Conservation (phyloP, 2,113 vertebrate genomes). For the Festucalex cinctus region DNA sequence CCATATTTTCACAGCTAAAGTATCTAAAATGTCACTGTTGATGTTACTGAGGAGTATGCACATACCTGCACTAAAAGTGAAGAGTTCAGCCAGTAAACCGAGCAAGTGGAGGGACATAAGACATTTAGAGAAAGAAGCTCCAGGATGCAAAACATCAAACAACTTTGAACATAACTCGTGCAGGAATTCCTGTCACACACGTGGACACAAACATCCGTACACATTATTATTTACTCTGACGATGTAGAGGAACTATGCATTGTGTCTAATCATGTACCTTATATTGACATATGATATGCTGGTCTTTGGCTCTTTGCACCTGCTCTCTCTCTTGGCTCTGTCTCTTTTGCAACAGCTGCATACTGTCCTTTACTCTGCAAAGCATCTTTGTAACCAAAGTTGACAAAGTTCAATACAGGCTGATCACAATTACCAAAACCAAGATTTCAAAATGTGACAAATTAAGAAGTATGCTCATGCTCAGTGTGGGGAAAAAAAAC, state of each 20-base stretch:
- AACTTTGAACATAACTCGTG: conserved; percentile 79
- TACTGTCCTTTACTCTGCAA: conserved; percentile 85
- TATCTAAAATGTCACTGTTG: neutral
- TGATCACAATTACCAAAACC: neutral
- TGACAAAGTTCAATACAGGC: neutral
- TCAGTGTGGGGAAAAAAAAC: neutral
- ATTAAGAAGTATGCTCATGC: neutral
- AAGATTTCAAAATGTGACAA: neutral
- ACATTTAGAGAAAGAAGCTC: conserved; percentile 87
- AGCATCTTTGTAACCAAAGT: conserved; percentile 74
- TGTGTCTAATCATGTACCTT: conserved; percentile 29
- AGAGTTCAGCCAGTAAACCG: conserved; percentile 80
- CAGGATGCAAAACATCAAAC: conserved; percentile 83
- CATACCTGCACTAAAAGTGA: conserved; percentile 73
- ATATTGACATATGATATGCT: conserved; percentile 72
- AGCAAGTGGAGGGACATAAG: conserved; percentile 85
- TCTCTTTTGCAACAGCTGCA: conserved; percentile 81
- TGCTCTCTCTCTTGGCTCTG: conserved; percentile 65
- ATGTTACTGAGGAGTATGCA: neutral
- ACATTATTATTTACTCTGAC: neutral
- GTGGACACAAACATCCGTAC: neutral
- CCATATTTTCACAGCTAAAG: too few relatives aligned
- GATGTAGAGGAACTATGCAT: neutral
- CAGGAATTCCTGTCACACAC: conserved; percentile 80
- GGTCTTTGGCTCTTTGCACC: conserved; percentile 44